phyloP scores from a whole-genome alignment of 2,797 vertebrate genomes.

The Tokudaia tokunoshimensis region DNA sequence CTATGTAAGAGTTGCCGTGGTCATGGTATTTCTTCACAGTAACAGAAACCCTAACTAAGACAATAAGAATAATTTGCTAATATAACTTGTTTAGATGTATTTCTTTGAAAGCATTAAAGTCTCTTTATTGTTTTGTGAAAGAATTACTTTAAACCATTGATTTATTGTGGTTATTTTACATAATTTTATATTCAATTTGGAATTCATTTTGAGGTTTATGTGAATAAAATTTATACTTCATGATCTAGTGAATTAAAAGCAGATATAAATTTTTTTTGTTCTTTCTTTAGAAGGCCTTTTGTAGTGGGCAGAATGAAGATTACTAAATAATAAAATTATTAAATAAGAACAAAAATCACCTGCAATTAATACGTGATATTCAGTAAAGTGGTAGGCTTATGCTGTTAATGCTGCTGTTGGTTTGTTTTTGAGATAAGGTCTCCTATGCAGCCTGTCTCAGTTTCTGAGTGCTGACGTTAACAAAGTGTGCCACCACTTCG shows the following conservation, averaged over 20 bases:
- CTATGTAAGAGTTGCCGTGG: not conserved
- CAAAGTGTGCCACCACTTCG: not conserved
- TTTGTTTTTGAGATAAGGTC: not conserved
- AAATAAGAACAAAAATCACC: not conserved
- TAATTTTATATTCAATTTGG: slow-evolving; percentile 72
- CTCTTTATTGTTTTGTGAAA: slow-evolving; percentile 72
- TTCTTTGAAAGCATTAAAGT: slow-evolving; percentile 62
- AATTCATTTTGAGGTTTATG: slow-evolving; percentile 51
- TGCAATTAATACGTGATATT: slow-evolving; percentile 48
- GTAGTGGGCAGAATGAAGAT: not conserved
- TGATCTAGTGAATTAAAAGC: slow-evolving; percentile 9
- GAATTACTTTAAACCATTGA: slow-evolving; percentile 54
- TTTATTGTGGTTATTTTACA: slow-evolving; percentile 56
- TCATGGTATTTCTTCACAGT: not conserved
- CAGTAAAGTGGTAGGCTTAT: not conserved
- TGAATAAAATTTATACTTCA: slow-evolving; percentile 53
- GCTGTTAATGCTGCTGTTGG: not conserved
- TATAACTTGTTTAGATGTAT: slow-evolving; percentile 62
- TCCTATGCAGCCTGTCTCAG: not conserved
- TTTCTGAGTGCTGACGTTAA: not conserved
- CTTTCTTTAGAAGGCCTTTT: not conserved
- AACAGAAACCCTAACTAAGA: not conserved
- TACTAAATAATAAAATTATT: slow-evolving; percentile 22
- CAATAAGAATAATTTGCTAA: not conserved
- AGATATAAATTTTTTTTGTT: slow-evolving; percentile 11